Evolutionary conservation across 2,113 vertebrate genomes (phyloP).

Genomic region (Hippocampus comes): DNA sequence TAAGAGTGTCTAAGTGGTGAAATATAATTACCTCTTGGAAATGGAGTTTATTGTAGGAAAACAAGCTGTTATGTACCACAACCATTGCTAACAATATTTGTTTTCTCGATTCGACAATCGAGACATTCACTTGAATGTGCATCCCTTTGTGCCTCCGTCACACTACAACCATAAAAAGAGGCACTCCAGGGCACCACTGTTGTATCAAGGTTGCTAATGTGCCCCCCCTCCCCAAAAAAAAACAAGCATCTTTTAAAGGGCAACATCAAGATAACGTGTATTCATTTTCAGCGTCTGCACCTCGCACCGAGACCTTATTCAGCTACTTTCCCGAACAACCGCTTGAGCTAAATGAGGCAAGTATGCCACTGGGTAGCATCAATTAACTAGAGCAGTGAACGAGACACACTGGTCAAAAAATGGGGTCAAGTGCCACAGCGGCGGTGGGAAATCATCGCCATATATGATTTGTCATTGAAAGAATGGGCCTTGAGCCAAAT

Average conservation of each 20-base stretch:
- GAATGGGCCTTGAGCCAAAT: conserved; percentile 52
- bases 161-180: conserved; percentile 26
- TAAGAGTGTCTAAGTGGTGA: not conserved
- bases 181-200: conserved; percentile 24
- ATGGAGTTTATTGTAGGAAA: not conserved
- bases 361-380: conserved; percentile 23
- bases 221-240: conserved; percentile 22
- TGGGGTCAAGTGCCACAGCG: conserved; percentile 58
- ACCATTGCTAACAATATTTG: not conserved
- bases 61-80: not conserved
- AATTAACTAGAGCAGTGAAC: conserved; percentile 47
- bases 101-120: not conserved
- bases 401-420: conserved; percentile 54
- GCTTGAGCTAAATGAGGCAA: conserved; percentile 36
- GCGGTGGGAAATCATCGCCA: conserved; percentile 33
- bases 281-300: conserved; percentile 28
- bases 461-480: conserved; percentile 56
- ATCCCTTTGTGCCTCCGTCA: conserved; percentile 22
- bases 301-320: conserved; percentile 23
- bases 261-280: conserved; percentile 40
- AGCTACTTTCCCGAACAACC: conserved; percentile 46
- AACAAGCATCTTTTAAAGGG: conserved; percentile 24
- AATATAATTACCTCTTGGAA: not conserved
- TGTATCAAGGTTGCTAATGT: conserved; percentile 29
- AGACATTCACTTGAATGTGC: not conserved